These are phyloP conservation scores for Notothenia rossii DNA, from an alignment of 2,113 vertebrate genomes.

Conservation along the genomic window DNA sequence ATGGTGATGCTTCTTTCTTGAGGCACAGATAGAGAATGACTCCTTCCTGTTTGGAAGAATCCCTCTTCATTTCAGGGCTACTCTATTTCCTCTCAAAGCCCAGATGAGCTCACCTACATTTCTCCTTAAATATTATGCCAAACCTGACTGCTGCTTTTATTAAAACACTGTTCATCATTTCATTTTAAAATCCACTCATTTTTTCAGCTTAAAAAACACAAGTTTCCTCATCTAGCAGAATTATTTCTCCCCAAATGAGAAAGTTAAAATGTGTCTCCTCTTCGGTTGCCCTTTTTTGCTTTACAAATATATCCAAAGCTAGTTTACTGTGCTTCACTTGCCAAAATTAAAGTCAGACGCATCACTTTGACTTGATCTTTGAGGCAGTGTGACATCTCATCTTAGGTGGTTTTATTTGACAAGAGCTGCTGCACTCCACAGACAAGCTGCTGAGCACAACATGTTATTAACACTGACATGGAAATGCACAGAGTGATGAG, in stretches of 20 bases:
- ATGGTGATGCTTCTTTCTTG: not conserved
- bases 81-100: conserved; percentile 53
- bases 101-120: conserved; percentile 41
- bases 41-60: conserved; percentile 29
- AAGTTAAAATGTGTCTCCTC: not conserved
- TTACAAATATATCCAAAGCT: conserved; percentile 31
- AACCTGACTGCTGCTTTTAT: conserved; percentile 26
- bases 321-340: conserved; percentile 43
- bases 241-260: conserved; percentile 32
- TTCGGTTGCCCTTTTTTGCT: conserved; percentile 18
- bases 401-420: conserved; percentile 39
- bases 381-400: conserved; percentile 22
- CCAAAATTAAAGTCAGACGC: conserved; percentile 37
- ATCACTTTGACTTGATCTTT: conserved; percentile 19
- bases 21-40: conserved; percentile 12
- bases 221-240: conserved; percentile 18
- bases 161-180: conserved; percentile 25
- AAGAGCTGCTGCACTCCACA: conserved; percentile 17
- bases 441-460: conserved; percentile 25
- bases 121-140: conserved; percentile 43
- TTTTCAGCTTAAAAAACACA: conserved; percentile 13
- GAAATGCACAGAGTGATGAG: conserved; percentile 25
- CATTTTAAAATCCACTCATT: conserved; percentile 34
- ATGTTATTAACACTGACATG: conserved; percentile 37
- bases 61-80: conserved; percentile 27